These are phyloP conservation scores for Andinoacara biseriatus DNA, from an alignment of 2,113 vertebrate species.

Conservation along the genomic window DNA sequence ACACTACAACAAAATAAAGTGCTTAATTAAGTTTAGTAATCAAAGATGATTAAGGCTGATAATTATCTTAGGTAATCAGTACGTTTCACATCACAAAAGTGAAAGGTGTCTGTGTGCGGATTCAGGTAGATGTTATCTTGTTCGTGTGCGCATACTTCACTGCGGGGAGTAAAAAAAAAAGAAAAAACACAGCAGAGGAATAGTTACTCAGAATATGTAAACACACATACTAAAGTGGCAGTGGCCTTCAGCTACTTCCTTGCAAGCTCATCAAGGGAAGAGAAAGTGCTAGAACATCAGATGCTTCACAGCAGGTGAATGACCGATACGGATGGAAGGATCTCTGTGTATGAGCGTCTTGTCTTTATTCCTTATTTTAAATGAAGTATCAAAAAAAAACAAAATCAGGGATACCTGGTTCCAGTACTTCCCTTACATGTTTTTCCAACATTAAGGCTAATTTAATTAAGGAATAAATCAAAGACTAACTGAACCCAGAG, in stretches of 20 bases:
- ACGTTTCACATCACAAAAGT: neutral
- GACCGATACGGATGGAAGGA: constrained; percentile 19
- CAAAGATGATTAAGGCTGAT: constrained; percentile 36
- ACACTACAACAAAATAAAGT: neutral
- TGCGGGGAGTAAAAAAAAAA: constrained; percentile 29
- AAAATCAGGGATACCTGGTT: neutral
- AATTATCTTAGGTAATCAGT: constrained; percentile 45
- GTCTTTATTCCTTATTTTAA: neutral
- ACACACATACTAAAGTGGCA: constrained; percentile 1
- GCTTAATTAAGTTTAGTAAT: constrained; percentile 26
- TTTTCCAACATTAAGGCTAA: constrained; percentile 30
- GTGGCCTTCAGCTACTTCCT: constrained; percentile 55
- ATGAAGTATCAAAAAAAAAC: neutral
- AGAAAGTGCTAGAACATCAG: constrained; percentile 42
- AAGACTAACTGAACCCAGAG: neutral
- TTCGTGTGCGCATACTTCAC: constrained; percentile 51
- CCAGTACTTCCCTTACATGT: constrained; percentile 20
- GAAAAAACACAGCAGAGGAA: constrained; percentile 19
- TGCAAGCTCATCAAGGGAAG: constrained; percentile 59
- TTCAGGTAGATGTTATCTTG: neutral
- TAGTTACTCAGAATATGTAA: constrained; percentile 21
- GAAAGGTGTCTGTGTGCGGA: neutral
- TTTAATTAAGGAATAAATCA: constrained; percentile 20
- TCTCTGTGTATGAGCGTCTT: too few species aligned
- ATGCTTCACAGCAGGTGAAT: constrained; percentile 46